A percentile compares a stretch with the other conserved stretches of the same genome.
Evolutionary conservation across 1,140 invertebrate species (phyloP).

Genomic region (Calosoma granatense): DNA sequence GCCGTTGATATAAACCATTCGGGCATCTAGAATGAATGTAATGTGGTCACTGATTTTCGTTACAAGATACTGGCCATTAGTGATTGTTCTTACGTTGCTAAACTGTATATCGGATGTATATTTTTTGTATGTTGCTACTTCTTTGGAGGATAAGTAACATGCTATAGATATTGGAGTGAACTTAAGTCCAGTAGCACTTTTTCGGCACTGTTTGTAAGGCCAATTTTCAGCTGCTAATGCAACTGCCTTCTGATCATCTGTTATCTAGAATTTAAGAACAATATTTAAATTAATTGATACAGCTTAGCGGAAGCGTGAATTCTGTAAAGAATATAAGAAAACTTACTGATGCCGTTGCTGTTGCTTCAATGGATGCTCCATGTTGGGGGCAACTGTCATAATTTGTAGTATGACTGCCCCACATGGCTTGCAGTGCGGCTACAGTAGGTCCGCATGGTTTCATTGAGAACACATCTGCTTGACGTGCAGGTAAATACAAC

Average conservation of each 20-base stretch:
- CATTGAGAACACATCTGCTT: not conserved
- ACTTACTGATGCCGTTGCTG: not conserved
- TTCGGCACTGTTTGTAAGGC: slow-evolving; percentile 4
- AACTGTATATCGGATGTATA: slow-evolving; percentile 23
- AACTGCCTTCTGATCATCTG: not conserved
- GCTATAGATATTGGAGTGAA: slow-evolving; percentile 15
- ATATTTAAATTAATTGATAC: not conserved
- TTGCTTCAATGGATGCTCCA: not conserved
- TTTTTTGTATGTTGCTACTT: slow-evolving; percentile 20
- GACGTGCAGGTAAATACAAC: not conserved
- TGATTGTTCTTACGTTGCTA: slow-evolving; percentile 22
- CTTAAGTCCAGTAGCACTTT: not conserved
- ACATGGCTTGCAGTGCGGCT: not conserved
- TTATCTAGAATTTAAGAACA: slow-evolving; percentile 18
- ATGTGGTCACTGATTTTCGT: too few relatives aligned
- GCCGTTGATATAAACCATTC: slow-evolving; percentile 25
- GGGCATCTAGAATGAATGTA: slow-evolving; percentile 21
- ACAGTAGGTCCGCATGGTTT: not conserved
- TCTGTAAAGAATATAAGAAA: too few relatives aligned
- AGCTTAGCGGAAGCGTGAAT: too few relatives aligned
- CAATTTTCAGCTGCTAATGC: not conserved
- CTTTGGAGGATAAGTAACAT: slow-evolving; percentile 23
- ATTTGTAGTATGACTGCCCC: not conserved
- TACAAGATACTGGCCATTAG: too few relatives aligned
- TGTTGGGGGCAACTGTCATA: not conserved